These are phyloP conservation scores for Ridgeia piscesae DNA, from an alignment of 1,140 invertebrate genomes.

Conservation along the genomic window DNA sequence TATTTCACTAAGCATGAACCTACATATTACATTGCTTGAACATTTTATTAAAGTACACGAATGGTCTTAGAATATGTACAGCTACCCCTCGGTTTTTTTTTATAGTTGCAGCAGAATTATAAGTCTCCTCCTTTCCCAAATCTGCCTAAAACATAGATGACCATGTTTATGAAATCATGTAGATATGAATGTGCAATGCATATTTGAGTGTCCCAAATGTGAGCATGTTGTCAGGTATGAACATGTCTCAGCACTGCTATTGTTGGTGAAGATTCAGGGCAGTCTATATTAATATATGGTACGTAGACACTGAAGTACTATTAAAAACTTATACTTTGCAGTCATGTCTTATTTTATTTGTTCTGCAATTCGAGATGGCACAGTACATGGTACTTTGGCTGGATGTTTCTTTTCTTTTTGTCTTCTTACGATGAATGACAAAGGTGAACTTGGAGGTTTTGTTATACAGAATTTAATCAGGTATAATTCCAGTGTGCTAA, in stretches of 20 bases:
- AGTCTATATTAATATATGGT: background rate
- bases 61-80: too few species aligned
- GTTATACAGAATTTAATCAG: background rate
- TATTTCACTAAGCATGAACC: too few species aligned
- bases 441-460: background rate
- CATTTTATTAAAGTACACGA: too few species aligned
- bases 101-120: background rate
- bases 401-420: background rate
- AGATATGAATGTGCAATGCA: background rate
- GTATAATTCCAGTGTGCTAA: background rate
- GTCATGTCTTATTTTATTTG: background rate
- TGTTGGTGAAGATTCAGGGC: background rate
- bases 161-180: background rate
- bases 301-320: background rate
- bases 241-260: background rate
- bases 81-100: background rate
- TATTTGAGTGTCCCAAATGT: background rate
- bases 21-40: too few species aligned
- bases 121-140: too few species aligned
- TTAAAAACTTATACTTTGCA: background rate
- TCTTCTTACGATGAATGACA: background rate
- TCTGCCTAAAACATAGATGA: too few species aligned
- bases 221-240: background rate
- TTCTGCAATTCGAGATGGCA: background rate
- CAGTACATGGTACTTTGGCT: background rate